Evolutionary conservation across 2,797 vertebrate species (phyloP), one percentile per base, ranked within the genome.

Genomic region (Mormyrus hasselquistii): DNA sequence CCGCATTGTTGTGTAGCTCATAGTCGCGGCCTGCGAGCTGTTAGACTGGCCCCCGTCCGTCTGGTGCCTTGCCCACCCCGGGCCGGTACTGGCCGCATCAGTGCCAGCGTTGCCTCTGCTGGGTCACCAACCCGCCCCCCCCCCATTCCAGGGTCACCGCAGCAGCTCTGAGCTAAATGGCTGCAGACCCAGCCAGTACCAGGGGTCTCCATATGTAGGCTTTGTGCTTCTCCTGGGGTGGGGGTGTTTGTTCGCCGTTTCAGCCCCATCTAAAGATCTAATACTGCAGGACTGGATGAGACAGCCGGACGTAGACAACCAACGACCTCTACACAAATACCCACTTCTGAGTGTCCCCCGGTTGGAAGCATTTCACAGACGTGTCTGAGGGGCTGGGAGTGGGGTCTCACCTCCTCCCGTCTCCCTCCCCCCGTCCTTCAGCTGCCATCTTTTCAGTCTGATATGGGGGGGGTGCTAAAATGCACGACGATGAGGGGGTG

Each of bases 1-100:
- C 53, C 94, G 93, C 94, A 95, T 96, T 96, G 95, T 96, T 94
- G 53, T 90, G 95, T 92, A 94, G 92, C 94, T 95, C 94, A 94
- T 94, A 92, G 94, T 95, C 95, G 93, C 94, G 95, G 82, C 94
- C 95, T 93, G 95, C 96, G 96, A 96, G 96, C 96, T 96, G 96
- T 95, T 95, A 95, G 92, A 92, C 82, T 94, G 96, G 95, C 96
- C 95, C 95, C 96, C 95, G 94, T 96, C 95, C 95, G 95, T 96
- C 96, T 96, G 95, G 93, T 93, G 94, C 96, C 92, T 94, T 92
- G 93, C 94, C 73, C 38, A 44, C 16, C 73, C 73, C 38, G 44
- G 38, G 14, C 49, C 22, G 9, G 22, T 52, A 84, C 4, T 10
- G 82, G 53, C 53, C 25, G 3, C 25, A 59, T 57, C 53, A 59